Conservation (phyloP, 2,888 invertebrate species). For the Pristionchus exspectatus region DNA sequence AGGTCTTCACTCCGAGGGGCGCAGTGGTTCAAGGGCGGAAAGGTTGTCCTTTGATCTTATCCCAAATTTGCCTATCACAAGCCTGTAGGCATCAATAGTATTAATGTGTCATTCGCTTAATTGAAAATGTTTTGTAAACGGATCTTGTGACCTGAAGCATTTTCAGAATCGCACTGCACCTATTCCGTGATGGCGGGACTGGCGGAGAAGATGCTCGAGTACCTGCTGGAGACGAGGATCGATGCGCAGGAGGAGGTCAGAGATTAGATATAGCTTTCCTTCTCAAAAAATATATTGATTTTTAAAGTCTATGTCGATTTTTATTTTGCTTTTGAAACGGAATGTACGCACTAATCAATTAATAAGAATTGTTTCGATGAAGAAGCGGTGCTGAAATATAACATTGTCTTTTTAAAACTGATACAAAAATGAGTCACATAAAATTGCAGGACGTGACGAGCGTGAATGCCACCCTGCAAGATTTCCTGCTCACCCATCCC, state of each 20-base stretch:
- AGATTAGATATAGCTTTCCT: too few species aligned
- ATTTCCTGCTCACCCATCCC: conserved; percentile 89
- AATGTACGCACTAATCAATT: too few species aligned
- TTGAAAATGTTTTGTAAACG: too few species aligned
- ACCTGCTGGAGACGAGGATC: conserved; percentile 88
- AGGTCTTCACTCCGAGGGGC: conserved; percentile 70
- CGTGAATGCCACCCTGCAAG: conserved; percentile 83
- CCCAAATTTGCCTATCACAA: neutral
- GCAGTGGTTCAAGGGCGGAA: conserved; percentile 62
- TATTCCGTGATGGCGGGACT: conserved; percentile 92
- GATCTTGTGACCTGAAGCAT: too few species aligned
- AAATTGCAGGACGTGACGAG: conserved; percentile 31
- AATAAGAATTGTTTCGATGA: neutral
- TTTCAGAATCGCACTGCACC: conserved; percentile 27
- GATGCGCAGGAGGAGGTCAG: conserved; percentile 75
- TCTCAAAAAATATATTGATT: too few species aligned
- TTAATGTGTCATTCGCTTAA: too few species aligned
- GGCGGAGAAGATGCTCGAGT: conserved; percentile 90
- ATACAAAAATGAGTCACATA: too few species aligned
- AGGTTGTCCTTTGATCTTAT: neutral
- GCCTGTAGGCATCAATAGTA: too few species aligned
- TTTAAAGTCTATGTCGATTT: too few species aligned
- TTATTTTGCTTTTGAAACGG: too few species aligned
- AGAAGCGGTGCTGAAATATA: neutral
- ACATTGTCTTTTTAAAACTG: too few species aligned